Base-by-base conservation (phyloP, 2,797 vertebrate species). In the Acridotheres tristis region DNA sequence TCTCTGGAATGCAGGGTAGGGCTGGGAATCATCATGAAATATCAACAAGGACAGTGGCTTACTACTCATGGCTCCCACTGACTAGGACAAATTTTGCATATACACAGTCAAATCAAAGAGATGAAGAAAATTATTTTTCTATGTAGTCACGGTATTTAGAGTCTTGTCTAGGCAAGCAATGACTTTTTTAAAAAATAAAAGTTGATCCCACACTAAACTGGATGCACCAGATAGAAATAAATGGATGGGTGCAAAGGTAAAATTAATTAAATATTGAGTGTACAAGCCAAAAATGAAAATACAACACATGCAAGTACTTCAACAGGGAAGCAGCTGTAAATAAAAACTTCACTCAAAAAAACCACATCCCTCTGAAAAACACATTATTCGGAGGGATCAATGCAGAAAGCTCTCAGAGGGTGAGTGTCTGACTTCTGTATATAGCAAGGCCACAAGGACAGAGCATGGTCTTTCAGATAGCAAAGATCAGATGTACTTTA, bases 281-380 rank as follows among this genome's bases (percentile, higher is more conserved):
- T 53, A 43, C 10, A 54, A 68, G 32, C 2, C 15, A 69, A 69
- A 78, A 66, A 43, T 13, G 14, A 76, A 66, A 85, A 74, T 10
- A 57, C 4, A 54, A 40, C 6, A 61, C 10, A 8, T 18, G 4
- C 17, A 69, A n/a, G 26, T 62, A 55, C 19, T 58, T 29, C 7
- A 25, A 10, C 0, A 85, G 7, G 10, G 30, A 42, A 83, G 80
- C 6, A 71, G 22, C 25, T 80, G 40, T 36, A 85, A 74, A 77
- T 34, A 45, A 88, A 77, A 14, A 57, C 9, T 63, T 84, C 4
- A 36, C 6, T 63, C 27, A 66, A 47, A 54, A 65, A 63, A n/a
- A 0, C 0, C 1, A 5, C 17, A 40, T 22, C 18, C 2, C 42
- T 29, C 42, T n/a, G 38, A 62, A 83, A 81, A 71, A 9, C 4